These are phyloP conservation scores for Bruchidius siliquastri DNA, from an alignment of 2,888 invertebrate species.

Conservation along the genomic window DNA sequence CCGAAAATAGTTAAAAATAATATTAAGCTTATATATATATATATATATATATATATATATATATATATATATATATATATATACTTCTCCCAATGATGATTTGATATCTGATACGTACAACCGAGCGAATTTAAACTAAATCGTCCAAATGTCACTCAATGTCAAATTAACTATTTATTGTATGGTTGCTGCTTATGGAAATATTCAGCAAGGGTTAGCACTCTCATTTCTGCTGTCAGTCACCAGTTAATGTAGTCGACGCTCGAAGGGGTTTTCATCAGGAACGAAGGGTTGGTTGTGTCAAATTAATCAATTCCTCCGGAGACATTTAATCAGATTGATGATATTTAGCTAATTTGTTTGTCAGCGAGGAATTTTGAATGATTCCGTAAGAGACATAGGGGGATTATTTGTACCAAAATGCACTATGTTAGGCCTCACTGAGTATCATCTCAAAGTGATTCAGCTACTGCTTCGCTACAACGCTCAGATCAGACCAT, in stretches of 20 bases:
- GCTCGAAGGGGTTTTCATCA: neutral
- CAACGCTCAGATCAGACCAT: too few relatives aligned
- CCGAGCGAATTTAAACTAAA: neutral
- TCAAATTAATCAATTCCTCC: neutral
- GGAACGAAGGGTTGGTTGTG: neutral
- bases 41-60: too few relatives aligned
- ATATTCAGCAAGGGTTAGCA: neutral
- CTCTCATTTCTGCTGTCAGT: neutral
- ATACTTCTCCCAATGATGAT: too few relatives aligned
- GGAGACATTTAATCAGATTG: neutral
- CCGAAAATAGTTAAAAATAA: too few relatives aligned
- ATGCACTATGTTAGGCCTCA: too few relatives aligned
- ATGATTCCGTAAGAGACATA: neutral
- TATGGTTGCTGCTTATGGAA: neutral
- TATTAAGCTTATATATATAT: too few relatives aligned
- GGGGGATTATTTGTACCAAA: neutral
- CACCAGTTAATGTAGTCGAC: neutral
- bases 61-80: too few relatives aligned
- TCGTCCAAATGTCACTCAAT: neutral
- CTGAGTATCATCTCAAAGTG: too few relatives aligned
- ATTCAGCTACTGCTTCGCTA: too few relatives aligned
- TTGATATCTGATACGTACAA: too few relatives aligned
- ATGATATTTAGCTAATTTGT: neutral
- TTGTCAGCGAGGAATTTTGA: neutral
- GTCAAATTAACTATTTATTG: neutral